Base-by-base conservation (phyloP, 64 coral and sea anemone species). In the Exaiptasia diaphana region DNA sequence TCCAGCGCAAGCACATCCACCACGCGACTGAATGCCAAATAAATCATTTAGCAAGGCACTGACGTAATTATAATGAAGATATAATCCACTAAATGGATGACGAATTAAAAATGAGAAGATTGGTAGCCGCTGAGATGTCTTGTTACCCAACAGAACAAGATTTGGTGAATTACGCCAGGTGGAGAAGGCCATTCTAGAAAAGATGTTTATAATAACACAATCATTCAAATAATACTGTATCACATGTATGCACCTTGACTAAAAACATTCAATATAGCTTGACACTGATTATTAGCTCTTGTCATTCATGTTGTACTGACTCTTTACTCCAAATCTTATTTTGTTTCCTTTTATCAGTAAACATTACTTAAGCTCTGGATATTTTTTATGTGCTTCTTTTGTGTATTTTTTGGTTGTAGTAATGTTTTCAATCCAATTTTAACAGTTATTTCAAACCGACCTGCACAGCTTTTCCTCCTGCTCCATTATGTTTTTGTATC, bases 11-110 rank as follows among this genome's bases (percentile, higher is more conserved):
- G 93, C 93, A 79, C 93, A 97, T 3, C 93, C 93, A 54, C 93
- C 93, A 63, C 93, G 88, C 10, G 93, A 82, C 79, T 97, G 93
- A 60, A 97, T 92, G 31, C 93, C 93, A 85, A 92, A 97, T 22
- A 97, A 41, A 60, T 97, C 93, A 68, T 97, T 92, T 15, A 97
- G 58, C 15, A 97, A 73, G 40, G 83, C 83, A 60, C 88, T 91
- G 6, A 85, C 80, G 45, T 76, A 97, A 61, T 97, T 97, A 37
- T 97, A 84, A 76, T 97, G 93, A 74, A 97, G 75, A 78, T 91
- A 91, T 73, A 97, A 44, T 25, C 93, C 89, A 59, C 89, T 88
- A 12, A 39, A 74, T 26, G 82, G 56, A 53, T 97, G 88, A 41
- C 23, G 71, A 38, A 97, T 78, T 28, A 97, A 72, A 62, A 97